Evolutionary conservation across 2,797 vertebrate genomes (phyloP), one percentile per base, ranked within the genome.

Genomic region (Rhyacichthys aspro): DNA sequence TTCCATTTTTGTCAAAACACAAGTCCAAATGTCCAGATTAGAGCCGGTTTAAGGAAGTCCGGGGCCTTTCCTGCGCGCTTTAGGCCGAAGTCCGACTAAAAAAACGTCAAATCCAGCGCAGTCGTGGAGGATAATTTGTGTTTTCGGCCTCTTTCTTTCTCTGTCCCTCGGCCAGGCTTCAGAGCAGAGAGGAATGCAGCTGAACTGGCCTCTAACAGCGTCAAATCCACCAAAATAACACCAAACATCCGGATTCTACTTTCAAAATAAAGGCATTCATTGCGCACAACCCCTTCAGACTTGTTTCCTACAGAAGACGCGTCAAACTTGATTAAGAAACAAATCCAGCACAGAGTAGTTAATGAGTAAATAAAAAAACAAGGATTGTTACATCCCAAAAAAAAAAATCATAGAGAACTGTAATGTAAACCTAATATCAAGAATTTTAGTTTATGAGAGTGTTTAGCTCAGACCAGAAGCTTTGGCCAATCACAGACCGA

Each of bases 171-270:
- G 77, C 79, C 84, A 76, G 87, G 84, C 89, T 90, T 86, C 76
- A 56, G 82, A 84, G 86, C 89, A 84, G 86, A 85, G 85, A 92
- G 92, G 92, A 94, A 93, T 92, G 91, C 92, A 89, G 90, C 89
- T 81, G 87, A 88, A 91, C 79, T 69, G 60, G 43, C 44, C 85
- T 48, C 41, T 42, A 48, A 62, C 53, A 6, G 28, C 41, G 59
- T 65, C 55, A 72, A 79, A 3, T 1, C 0, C 1, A 2, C n/a
- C 9, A 0, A 5, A 0, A 0, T 0, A 0, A 5, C 16, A 0
- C 15, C 41, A 18, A 0, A 6, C 44, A 53, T 88, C 87, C 82
- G 79, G 56, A 0, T 5, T 0, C 0, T 19, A 0, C 11, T 88
- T 86, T 83, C 82, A 86, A 66, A 87, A 43, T 86, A 82, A 88